Conservation (phyloP, 1,140 invertebrate species). For the Calliphora vicina region DNA sequence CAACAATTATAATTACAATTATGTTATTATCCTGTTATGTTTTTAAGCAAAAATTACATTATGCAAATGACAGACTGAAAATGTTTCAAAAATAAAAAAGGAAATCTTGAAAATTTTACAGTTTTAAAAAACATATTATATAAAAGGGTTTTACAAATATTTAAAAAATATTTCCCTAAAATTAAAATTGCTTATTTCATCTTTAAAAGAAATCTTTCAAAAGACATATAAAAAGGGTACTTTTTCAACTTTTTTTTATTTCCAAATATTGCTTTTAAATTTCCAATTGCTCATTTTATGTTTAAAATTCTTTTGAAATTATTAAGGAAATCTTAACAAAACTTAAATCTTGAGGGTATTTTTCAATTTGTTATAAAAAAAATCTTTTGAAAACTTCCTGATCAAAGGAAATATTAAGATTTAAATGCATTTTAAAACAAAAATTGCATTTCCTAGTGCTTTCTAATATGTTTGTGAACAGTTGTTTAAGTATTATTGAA, state of each 20-base stretch:
- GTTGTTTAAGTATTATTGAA: background rate
- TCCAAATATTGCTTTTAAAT: background rate
- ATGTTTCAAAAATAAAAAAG: too few relatives aligned
- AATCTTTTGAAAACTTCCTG: too few relatives aligned
- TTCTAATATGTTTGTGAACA: background rate
- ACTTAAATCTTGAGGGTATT: background rate
- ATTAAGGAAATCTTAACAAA: background rate
- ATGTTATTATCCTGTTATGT: conserved; percentile 41
- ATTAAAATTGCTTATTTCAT: too few relatives aligned
- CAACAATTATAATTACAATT: conserved; percentile 41
- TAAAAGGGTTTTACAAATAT: too few relatives aligned
- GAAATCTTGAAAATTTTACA: background rate
- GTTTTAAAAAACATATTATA: too few relatives aligned
- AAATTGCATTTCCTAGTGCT: too few relatives aligned
- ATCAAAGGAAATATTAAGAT: too few relatives aligned
- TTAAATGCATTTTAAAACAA: background rate
- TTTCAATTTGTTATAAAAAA: too few relatives aligned
- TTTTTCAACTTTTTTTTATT: background rate
- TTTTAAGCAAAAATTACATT: background rate
- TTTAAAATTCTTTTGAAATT: background rate
- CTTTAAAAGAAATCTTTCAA: too few relatives aligned
- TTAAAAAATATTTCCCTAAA: too few relatives aligned
- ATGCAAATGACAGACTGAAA: background rate
- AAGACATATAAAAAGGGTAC: too few relatives aligned
- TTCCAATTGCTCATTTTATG: background rate